These are phyloP conservation scores for Fabriciana adippe DNA, from an alignment of 2,888 invertebrate species.

Conservation along the genomic window DNA sequence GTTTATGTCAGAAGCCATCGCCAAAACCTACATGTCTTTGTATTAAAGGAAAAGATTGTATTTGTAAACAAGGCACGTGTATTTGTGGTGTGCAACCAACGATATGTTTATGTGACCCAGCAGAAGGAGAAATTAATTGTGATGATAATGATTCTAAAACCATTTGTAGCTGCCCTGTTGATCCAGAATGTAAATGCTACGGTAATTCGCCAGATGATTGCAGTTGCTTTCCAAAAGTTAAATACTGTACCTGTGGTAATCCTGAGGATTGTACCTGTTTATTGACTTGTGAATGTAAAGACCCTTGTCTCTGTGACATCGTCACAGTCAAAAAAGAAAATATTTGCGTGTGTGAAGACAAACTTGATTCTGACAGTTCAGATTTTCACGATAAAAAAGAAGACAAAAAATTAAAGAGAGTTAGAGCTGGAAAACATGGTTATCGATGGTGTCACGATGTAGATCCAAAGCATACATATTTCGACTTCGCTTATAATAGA, in stretches of 20 bases:
- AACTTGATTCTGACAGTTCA: slow-evolving; percentile 43
- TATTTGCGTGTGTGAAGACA: slow-evolving; percentile 57
- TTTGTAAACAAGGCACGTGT: slow-evolving; percentile 54
- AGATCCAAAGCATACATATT: slow-evolving; percentile 69
- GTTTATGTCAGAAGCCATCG: slow-evolving; percentile 60
- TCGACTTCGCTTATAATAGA: slow-evolving; percentile 67
- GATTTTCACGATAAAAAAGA: slow-evolving; percentile 50
- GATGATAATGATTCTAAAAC: slow-evolving; percentile 52
- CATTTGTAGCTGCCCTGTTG: slow-evolving; percentile 55
- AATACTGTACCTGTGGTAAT: slow-evolving; percentile 60
- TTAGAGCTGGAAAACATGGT: slow-evolving; percentile 65
- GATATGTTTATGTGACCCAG: slow-evolving; percentile 63
- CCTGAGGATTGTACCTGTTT: slow-evolving; percentile 65
- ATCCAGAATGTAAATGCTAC: slow-evolving; percentile 56
- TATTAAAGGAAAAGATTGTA: slow-evolving; percentile 58
- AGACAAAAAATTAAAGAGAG: slow-evolving; percentile 56
- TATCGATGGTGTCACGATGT: slow-evolving; percentile 73
- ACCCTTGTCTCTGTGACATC: slow-evolving; percentile 64
- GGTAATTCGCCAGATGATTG: slow-evolving; percentile 48
- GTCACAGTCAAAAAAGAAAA: slow-evolving; percentile 41
- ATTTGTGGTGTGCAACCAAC: slow-evolving; percentile 57
- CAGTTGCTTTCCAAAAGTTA: slow-evolving; percentile 54
- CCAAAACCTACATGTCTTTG: slow-evolving; percentile 55
- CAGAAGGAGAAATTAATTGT: slow-evolving; percentile 49
- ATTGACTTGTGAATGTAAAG: slow-evolving; percentile 57